phyloP scores from a whole-genome alignment of 2,888 invertebrate species.

The Lasioglossum leucozonium region DNA sequence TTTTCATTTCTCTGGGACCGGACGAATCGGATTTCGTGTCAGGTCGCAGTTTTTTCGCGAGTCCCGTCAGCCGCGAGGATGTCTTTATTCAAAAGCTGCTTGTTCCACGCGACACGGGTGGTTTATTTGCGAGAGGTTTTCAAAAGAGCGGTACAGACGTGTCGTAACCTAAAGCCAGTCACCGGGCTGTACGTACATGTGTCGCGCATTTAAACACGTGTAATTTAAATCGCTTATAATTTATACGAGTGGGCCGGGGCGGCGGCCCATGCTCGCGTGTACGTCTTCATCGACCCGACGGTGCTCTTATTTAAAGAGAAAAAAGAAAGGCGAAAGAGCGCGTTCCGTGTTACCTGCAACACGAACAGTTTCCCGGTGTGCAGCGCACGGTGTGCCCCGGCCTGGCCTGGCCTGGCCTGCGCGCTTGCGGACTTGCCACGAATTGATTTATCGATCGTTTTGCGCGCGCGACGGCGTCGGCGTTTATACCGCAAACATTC shows the following conservation, averaged over 20 bases:
- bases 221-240: slow-evolving; percentile 53
- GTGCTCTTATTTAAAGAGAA: neutral
- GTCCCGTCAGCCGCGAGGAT: slow-evolving; percentile 19
- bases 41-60: slow-evolving; percentile 6
- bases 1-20: neutral
- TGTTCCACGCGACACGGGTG: slow-evolving; percentile 29
- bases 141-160: slow-evolving; percentile 13
- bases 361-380: slow-evolving; percentile 46
- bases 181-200: slow-evolving; percentile 30
- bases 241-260: slow-evolving; percentile 26
- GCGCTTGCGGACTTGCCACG: slow-evolving; percentile 74
- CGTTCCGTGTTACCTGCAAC: slow-evolving; percentile 37
- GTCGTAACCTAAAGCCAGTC: slow-evolving; percentile 10
- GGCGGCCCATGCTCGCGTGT: slow-evolving; percentile 30
- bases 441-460: slow-evolving; percentile 78
- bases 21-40: slow-evolving; percentile 4
- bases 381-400: slow-evolving; percentile 32
- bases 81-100: slow-evolving; percentile 34
- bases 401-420: slow-evolving; percentile 14
- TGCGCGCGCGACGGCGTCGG: slow-evolving; percentile 62
- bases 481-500: slow-evolving; percentile 72
- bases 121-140: slow-evolving; percentile 42
- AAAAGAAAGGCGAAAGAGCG: slow-evolving; percentile 28
- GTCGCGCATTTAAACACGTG: slow-evolving; percentile 46
- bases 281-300: slow-evolving; percentile 35